Conservation (phyloP, 2,797 vertebrate genomes). For the Platalea minor region DNA sequence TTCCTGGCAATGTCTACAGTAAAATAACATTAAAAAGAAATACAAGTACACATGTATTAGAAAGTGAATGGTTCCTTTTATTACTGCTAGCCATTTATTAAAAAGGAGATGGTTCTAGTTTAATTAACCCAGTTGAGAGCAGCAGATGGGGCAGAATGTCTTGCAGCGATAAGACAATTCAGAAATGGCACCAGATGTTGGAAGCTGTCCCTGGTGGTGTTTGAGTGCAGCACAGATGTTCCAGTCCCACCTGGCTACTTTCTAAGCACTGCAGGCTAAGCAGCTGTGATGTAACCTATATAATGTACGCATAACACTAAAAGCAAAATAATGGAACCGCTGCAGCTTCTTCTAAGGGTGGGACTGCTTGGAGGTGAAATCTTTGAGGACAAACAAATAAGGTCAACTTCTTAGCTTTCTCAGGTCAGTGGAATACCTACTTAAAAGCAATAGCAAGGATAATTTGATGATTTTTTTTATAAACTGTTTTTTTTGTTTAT, state of each 20-base stretch:
- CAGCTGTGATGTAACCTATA: constrained; percentile 81
- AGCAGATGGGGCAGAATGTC: constrained; percentile 88
- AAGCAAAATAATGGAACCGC: constrained; percentile 76
- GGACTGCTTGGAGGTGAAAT: constrained; percentile 71
- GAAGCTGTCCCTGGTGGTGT: constrained; percentile 87
- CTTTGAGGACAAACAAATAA: constrained; percentile 72
- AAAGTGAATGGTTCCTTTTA: constrained; percentile 74
- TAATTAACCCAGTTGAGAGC: constrained; percentile 86
- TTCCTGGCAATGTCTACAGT: constrained; percentile 55
- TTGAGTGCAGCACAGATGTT: constrained; percentile 93
- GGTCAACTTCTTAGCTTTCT: constrained; percentile 36
- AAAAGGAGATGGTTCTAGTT: constrained; percentile 75
- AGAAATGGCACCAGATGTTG: constrained; percentile 85
- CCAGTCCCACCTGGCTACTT: constrained; percentile 81
- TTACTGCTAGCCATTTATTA: constrained; percentile 79
- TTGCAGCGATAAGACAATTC: constrained; percentile 86
- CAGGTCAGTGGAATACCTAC: neutral
- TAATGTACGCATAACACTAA: constrained; percentile 75
- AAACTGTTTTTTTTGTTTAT: neutral
- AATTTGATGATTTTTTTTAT: neutral
- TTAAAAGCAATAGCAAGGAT: neutral
- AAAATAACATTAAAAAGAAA: constrained; percentile 72
- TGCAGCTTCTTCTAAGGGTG: constrained; percentile 59
- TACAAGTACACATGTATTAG: constrained; percentile 63
- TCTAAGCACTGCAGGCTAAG: constrained; percentile 80